Conservation (phyloP, 2,797 vertebrate genomes). For the Selene dorsalis region DNA sequence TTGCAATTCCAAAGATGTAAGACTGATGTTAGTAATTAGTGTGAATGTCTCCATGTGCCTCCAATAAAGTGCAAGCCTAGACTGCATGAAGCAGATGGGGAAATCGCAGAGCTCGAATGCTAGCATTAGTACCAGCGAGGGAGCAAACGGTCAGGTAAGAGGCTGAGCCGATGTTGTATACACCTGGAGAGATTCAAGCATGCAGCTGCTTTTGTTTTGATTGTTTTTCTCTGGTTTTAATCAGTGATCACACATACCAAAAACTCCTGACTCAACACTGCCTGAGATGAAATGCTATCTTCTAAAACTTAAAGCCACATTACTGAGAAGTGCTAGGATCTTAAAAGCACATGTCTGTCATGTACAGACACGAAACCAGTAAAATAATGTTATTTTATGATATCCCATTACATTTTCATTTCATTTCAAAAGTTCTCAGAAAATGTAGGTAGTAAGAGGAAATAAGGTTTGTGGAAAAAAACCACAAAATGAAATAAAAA, state of each 20-base stretch:
- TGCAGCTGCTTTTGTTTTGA: not conserved
- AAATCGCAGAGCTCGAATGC: slow-evolving; percentile 6
- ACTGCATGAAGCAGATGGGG: slow-evolving; percentile 54
- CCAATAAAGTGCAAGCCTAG: slow-evolving; percentile 61
- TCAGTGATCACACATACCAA: slow-evolving; percentile 2
- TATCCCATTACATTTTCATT: not conserved
- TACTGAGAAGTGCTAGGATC: not conserved
- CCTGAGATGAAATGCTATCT: not conserved
- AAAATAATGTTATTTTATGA: not conserved
- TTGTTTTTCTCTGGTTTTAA: slow-evolving; percentile 6
- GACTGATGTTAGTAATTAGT: slow-evolving; percentile 79
- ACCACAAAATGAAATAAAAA: not conserved
- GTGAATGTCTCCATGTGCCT: slow-evolving; percentile 75
- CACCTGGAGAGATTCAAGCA: slow-evolving; percentile 13
- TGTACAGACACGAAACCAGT: not conserved
- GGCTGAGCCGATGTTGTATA: slow-evolving; percentile 11
- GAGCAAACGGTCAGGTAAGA: slow-evolving; percentile 3
- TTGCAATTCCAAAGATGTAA: slow-evolving; percentile 53
- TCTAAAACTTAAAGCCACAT: slow-evolving; percentile 1
- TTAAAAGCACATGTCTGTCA: not conserved
- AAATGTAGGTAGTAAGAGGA: not conserved
- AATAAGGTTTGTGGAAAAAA: not conserved
- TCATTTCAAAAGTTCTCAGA: not conserved
- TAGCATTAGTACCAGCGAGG: slow-evolving; percentile 10
- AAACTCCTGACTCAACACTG: slow-evolving; percentile 10